Evolutionary conservation across 2,113 vertebrate genomes (phyloP), one percentile per base, ranked within the genome.

Genomic region (Serilophus lunatus): DNA sequence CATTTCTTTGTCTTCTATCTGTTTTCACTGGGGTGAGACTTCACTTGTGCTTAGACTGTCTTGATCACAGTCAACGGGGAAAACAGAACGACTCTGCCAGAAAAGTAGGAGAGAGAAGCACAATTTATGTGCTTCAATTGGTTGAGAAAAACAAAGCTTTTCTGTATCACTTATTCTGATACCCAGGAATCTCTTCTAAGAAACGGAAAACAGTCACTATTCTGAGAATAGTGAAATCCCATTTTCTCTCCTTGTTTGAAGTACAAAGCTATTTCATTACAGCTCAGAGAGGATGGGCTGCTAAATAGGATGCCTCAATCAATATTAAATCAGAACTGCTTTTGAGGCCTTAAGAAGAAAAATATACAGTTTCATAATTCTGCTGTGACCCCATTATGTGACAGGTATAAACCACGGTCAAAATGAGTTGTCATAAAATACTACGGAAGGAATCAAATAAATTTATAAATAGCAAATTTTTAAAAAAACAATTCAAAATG

Each of bases 311-410:
- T 88, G 71, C 64, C 42, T 93, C 79, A 61, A 70, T 94, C 94
- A 90, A 90, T 90, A 93, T 80, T 93, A 93, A 96, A 92, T 94
- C 94, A 90, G 66, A 90, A 53, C 63, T 78, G 31, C 57, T 85
- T 91, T 77, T 82, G 61, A 60, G 85, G 71, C 33, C 88, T 75
- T 81, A 86, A 80, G 76, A 85, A 86, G 35, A 74, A 90, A 93
- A 96, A 94, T 77, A 93, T 5, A 81, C 59, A 35, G 86, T 92
- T 95, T 93, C 82, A 88, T 94, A 95, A 74, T 88, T 78, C 64
- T 5, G 10, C 51, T 86, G 68, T 92, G 94, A 83, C 92, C 82
- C 71, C 76, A 14, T 94, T 95, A 75, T 42, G 66, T 86, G 88
- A 92, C 92, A 94, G 92, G 50, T 94, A 78, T 83, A 88, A 96